Percentiles rank a stretch among this genome's conserved stretches.
Conservation (phyloP, 1,140 invertebrate genomes). For the Streblospio benedicti region DNA sequence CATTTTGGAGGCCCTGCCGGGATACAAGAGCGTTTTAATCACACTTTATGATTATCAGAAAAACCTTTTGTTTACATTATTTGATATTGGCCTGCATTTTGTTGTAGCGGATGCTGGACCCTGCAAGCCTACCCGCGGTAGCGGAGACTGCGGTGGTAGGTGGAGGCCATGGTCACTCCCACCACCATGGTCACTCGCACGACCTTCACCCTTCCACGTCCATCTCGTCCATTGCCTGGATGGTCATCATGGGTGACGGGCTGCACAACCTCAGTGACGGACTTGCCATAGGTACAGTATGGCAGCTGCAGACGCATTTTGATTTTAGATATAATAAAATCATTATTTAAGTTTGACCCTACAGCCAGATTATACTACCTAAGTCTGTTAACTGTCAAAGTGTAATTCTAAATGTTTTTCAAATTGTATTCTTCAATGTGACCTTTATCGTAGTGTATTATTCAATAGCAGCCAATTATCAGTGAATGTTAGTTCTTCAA, state of each 20-base stretch:
- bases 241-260: slow-evolving; percentile 66
- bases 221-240: slow-evolving; percentile 55
- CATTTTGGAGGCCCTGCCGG: too few relatives aligned
- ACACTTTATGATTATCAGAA: too few relatives aligned
- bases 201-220: not conserved
- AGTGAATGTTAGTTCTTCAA: too few relatives aligned
- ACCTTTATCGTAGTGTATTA: not conserved
- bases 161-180: too few relatives aligned
- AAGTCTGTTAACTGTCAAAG: not conserved
- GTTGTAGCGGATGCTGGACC: too few relatives aligned
- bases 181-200: slow-evolving; percentile 5
- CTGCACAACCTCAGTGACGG: slow-evolving; percentile 68
- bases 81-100: too few relatives aligned
- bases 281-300: slow-evolving; percentile 54
- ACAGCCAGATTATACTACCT: not conserved
- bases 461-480: not conserved
- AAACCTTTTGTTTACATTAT: too few relatives aligned
- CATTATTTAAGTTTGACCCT: not conserved
- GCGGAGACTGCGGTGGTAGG: too few relatives aligned
- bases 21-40: too few relatives aligned
- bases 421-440: too few relatives aligned
- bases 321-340: not conserved
- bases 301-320: not conserved
- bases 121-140: too few relatives aligned
- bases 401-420: too few relatives aligned